Conservation (phyloP, 2,888 invertebrate species). For the Monopis laevigella region DNA sequence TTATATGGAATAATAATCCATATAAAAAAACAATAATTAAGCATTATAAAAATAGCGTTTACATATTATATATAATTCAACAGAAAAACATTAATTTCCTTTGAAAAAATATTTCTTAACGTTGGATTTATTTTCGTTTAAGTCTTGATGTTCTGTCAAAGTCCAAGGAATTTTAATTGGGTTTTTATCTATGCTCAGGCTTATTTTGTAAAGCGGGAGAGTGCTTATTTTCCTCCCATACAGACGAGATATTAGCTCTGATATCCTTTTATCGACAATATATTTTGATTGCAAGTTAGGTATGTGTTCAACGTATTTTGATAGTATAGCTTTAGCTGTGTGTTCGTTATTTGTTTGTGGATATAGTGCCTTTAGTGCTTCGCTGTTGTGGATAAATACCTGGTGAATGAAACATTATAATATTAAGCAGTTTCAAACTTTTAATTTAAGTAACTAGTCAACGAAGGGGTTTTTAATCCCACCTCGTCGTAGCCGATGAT, state of each 20-base stretch:
- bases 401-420: slow-evolving; percentile 16
- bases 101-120: not conserved
- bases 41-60: too few species aligned
- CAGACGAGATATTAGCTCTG: slow-evolving; percentile 35
- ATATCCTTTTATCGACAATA: slow-evolving; percentile 36
- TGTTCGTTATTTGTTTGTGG: slow-evolving; percentile 22
- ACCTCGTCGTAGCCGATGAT: too few species aligned
- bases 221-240: slow-evolving; percentile 39
- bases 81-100: not conserved
- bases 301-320: slow-evolving; percentile 34
- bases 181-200: slow-evolving; percentile 40
- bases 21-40: too few species aligned
- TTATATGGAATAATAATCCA: too few species aligned
- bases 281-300: slow-evolving; percentile 39
- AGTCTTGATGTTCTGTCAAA: slow-evolving; percentile 21
- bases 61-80: too few species aligned
- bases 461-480: too few species aligned
- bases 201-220: slow-evolving; percentile 45
- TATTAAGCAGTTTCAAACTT: too few species aligned
- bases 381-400: slow-evolving; percentile 22
- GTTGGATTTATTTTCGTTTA: not conserved
- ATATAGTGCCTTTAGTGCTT: slow-evolving; percentile 24
- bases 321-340: slow-evolving; percentile 29
- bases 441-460: too few species aligned
- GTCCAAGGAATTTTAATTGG: slow-evolving; percentile 53